Conservation (phyloP, 2,888 invertebrate species). For the Julus scanicus region DNA sequence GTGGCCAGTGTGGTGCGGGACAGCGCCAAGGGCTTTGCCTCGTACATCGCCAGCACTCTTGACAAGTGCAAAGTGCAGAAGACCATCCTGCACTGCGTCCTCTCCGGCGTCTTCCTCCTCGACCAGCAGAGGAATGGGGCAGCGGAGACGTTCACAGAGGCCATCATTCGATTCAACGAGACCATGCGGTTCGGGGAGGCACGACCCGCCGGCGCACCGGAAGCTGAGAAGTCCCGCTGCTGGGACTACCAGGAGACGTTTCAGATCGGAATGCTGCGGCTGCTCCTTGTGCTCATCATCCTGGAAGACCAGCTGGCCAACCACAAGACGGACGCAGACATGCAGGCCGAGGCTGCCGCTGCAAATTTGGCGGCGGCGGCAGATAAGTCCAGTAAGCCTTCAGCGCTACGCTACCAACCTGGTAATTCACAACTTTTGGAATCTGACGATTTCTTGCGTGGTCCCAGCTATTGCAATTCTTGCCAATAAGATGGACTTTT, state of each 20-base stretch:
- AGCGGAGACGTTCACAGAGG: slow-evolving; percentile 74
- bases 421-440: slow-evolving; percentile 41
- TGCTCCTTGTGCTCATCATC: slow-evolving; percentile 78
- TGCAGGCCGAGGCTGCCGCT: slow-evolving; percentile 31
- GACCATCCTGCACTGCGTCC: slow-evolving; percentile 81
- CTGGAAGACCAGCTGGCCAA: slow-evolving; percentile 77
- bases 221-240: neutral
- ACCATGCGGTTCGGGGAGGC: slow-evolving; percentile 66
- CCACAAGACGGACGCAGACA: slow-evolving; percentile 68
- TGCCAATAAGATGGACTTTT: neutral
- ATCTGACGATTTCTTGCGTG: neutral
- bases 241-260: slow-evolving; percentile 74
- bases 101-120: slow-evolving; percentile 75
- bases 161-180: slow-evolving; percentile 79
- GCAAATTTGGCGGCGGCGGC: neutral
- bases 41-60: slow-evolving; percentile 78
- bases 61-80: slow-evolving; percentile 85
- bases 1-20: slow-evolving; percentile 79
- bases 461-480: neutral
- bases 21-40: slow-evolving; percentile 80
- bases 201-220: neutral
- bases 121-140: neutral
- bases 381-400: slow-evolving; percentile 50
- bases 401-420: slow-evolving; percentile 56
- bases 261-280: slow-evolving; percentile 70